phyloP scores from a whole-genome alignment of 2,113 vertebrate species.

The Thunnus thynnus region DNA sequence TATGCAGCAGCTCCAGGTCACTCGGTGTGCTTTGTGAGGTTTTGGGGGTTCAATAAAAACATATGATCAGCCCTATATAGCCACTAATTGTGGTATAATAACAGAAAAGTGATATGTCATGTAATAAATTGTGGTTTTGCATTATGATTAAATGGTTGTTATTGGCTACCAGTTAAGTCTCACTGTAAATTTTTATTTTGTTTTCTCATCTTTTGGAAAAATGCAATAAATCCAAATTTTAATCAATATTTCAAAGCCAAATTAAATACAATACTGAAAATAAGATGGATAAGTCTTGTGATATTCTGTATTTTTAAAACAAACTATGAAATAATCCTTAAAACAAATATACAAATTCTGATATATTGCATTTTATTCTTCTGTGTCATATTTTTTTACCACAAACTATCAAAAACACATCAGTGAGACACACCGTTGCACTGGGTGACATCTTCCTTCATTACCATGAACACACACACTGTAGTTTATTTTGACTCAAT shows the following conservation, averaged over 20 bases:
- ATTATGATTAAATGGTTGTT: neutral
- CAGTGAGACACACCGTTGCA: no score
- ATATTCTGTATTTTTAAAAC: neutral
- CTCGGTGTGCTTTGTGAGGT: neutral
- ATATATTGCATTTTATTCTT: neutral
- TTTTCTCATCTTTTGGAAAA: neutral
- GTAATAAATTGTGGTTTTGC: neutral
- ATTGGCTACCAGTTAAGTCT: neutral
- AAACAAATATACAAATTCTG: neutral
- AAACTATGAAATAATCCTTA: neutral
- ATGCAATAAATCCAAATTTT: neutral
- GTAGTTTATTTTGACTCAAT: no score
- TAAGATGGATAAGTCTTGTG: neutral
- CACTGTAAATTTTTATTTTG: no score
- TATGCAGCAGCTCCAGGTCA: neutral
- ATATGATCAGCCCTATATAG: neutral
- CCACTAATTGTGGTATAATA: neutral
- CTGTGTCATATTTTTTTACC: no score
- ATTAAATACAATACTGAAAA: neutral
- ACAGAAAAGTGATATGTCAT: slow-evolving; percentile 7
- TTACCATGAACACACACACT: no score
- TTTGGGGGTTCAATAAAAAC: slow-evolving; percentile 25
- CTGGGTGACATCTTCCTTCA: no score
- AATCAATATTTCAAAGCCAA: slow-evolving; percentile 1
- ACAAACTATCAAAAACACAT: no score